Evolutionary conservation across 2,888 invertebrate species (phyloP).

Genomic region (Chloroclysta siterata): DNA sequence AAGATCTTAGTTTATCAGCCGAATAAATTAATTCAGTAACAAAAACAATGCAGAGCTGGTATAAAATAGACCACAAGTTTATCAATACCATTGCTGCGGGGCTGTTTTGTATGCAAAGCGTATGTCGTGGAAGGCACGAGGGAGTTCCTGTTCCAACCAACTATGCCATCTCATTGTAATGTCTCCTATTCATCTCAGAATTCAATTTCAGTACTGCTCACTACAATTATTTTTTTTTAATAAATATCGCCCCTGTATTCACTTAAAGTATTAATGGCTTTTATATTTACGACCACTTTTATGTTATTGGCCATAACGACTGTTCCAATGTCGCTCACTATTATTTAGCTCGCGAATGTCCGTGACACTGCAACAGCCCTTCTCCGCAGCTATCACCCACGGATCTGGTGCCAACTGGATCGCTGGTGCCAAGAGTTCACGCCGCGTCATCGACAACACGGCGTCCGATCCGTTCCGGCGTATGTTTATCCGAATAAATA

Average conservation of each 20-base stretch:
- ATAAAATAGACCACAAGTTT: conserved; percentile 39
- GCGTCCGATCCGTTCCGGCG: conserved; percentile 31
- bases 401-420: conserved; percentile 50
- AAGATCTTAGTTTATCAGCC: conserved; percentile 33
- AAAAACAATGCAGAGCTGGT: conserved; percentile 41
- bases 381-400: conserved; percentile 48
- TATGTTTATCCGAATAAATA: conserved; percentile 54
- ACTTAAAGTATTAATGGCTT: conserved; percentile 1
- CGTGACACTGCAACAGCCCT: conserved; percentile 55
- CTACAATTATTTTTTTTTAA: background rate
- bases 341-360: conserved; percentile 51
- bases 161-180: conserved; percentile 35
- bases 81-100: conserved; percentile 59
- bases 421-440: conserved; percentile 43
- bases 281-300: background rate
- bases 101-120: conserved; percentile 42
- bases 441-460: conserved; percentile 46
- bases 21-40: conserved; percentile 33
- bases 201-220: conserved; percentile 10
- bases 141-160: conserved; percentile 39
- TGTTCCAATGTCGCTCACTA: conserved; percentile 54
- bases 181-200: conserved; percentile 14
- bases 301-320: conserved; percentile 34
- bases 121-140: conserved; percentile 38
- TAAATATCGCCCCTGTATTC: background rate